Percentiles rank a stretch among this genome's conserved stretches.
Conservation (phyloP, 2,888 invertebrate genomes). For the Hanleya hanleyi region DNA sequence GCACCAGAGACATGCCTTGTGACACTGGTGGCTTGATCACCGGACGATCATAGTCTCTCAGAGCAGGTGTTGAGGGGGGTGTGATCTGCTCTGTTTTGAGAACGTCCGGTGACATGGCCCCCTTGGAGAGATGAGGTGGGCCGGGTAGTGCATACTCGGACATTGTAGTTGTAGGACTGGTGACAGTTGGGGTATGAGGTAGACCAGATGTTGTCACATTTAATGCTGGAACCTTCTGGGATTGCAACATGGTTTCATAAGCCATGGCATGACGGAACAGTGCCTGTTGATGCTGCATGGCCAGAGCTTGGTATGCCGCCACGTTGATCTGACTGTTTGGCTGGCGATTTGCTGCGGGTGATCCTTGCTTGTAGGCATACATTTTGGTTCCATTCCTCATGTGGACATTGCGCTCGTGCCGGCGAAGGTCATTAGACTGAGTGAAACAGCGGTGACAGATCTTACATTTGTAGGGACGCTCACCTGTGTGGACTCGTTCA, state of each 20-base stretch:
- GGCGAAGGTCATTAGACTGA: constrained; percentile 64
- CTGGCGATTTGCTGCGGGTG: constrained; percentile 22
- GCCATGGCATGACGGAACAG: constrained; percentile 61
- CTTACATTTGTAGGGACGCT: constrained; percentile 61
- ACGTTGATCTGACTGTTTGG: constrained; percentile 51
- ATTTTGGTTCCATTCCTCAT: constrained; percentile 45
- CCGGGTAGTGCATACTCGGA: constrained; percentile 10
- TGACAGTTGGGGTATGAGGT: constrained; percentile 12
- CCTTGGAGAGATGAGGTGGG: neutral
- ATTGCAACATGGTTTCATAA: constrained; percentile 63
- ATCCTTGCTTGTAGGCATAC: constrained; percentile 52
- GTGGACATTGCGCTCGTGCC: constrained; percentile 67
- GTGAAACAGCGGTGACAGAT: constrained; percentile 67
- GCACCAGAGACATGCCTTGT: neutral
- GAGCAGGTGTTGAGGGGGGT: constrained; percentile 46
- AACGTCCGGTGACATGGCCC: neutral
- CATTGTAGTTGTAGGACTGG: constrained; percentile 20
- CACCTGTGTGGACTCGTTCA: constrained; percentile 22
- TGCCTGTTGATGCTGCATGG: constrained; percentile 61
- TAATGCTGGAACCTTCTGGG: constrained; percentile 35
- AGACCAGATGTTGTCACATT: neutral
- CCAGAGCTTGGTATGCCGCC: constrained; percentile 63
- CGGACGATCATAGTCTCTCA: neutral
- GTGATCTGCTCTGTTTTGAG: constrained; percentile 62
- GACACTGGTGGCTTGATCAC: neutral